Evolutionary conservation across 2,113 vertebrate genomes (phyloP), one percentile per base, ranked within the genome.

Genomic region (Sardina pilchardus): DNA sequence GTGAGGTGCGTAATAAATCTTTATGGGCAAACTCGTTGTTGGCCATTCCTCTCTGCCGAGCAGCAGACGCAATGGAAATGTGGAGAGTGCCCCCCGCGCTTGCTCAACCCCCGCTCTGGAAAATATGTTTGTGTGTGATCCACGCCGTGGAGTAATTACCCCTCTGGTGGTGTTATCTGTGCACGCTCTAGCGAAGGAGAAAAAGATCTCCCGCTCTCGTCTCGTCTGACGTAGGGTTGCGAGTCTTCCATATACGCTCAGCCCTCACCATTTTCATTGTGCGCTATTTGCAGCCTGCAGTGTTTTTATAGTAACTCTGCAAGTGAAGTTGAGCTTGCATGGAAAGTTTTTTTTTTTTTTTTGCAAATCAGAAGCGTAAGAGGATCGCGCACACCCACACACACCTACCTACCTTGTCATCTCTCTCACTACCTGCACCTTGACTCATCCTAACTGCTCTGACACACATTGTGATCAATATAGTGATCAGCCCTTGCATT

Each of bases 41-140:
- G 26, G 10, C 16, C 71, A 14, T 78, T 17, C 14, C 12, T 17
- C 71, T 1, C 71, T 16, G 3, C 14, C 12, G 71, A 36, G 30
- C 71, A 14, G 30, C 30, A 78, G 48, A 26, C 9, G 59, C 81
- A 82, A 82, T 85, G 83, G 88, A 82, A 83, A 83, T 87, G 78
- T 21, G n/a, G 81, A 34, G 10, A 8, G n/a, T 3, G 24, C 36
- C 71, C 26, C 71, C 34, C 71, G n/a, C 30, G n/a, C 30, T 78
- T 78, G 71, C 30, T 36, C 30, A 78, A 2, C 30, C 71, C 10
- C 2, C 34, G 14, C 16, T 10, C 3, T 16, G 71, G 71, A 78
- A 78, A 78, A 36, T 36, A 34, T 83, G 24, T 81, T 81, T 63
- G 81, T 42, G n/a, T 87, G 56, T 84, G 44, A 43, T 50, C 59